A percentile compares a stretch with the other conserved stretches of the same genome.
phyloP scores from a whole-genome alignment of 2,888 invertebrate species.

The Pollenia amentaria region DNA sequence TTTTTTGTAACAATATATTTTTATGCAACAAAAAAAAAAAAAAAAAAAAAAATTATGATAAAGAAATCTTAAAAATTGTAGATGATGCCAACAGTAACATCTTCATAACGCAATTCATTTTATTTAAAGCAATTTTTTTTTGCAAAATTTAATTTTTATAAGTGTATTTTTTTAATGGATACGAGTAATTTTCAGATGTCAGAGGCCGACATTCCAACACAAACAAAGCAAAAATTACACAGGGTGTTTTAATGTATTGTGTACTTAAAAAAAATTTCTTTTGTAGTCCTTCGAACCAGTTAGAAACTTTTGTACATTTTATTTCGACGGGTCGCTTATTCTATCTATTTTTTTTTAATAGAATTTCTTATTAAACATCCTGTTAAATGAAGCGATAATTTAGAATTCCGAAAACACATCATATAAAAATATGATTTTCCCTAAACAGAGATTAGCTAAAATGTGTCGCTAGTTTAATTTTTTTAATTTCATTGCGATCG shows the following conservation, averaged over 20 bases:
- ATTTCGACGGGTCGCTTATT: no score
- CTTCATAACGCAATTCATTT: not conserved
- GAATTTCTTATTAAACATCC: no score
- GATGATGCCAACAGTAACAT: not conserved
- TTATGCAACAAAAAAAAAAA: not conserved
- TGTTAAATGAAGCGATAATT: no score
- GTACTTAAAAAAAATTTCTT: no score
- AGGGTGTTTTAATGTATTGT: not conserved
- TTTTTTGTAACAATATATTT: not conserved
- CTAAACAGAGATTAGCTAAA: no score
- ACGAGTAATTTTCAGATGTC: not conserved
- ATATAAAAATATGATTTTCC: no score
- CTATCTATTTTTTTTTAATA: no score
- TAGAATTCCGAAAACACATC: no score
- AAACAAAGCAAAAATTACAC: not conserved
- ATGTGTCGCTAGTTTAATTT: no score
- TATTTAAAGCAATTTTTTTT: not conserved
- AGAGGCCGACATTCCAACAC: not conserved
- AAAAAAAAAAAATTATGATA: not conserved
- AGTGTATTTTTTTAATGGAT: not conserved
- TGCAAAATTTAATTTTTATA: constrained; percentile 15
- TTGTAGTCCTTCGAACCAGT: no score
- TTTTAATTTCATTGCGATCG: no score
- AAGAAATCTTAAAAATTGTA: constrained; percentile 11
- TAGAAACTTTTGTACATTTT: no score